These are phyloP conservation scores for Albula goreensis DNA, from an alignment of 2,113 vertebrate species.

Conservation along the genomic window DNA sequence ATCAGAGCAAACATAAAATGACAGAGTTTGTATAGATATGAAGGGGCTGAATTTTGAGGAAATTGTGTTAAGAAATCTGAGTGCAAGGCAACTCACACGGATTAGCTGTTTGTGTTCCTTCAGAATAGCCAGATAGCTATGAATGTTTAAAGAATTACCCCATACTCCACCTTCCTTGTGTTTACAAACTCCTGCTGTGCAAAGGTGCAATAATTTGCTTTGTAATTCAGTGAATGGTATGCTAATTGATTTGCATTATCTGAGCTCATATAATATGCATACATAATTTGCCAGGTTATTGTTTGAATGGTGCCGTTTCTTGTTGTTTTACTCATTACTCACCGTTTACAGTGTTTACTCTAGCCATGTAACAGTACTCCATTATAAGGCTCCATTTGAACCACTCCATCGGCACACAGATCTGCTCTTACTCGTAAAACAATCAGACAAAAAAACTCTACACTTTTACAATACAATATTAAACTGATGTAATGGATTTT, in stretches of 20 bases:
- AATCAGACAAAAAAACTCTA: neutral
- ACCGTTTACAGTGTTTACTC: neutral
- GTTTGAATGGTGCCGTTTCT: no score
- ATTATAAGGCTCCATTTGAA: neutral
- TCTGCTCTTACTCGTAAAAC: neutral
- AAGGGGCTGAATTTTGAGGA: no score
- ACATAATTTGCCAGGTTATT: neutral
- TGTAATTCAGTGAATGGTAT: neutral
- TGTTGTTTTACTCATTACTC: neutral
- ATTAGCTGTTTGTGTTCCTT: no score
- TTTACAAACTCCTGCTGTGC: neutral
- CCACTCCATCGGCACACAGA: neutral
- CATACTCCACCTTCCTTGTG: no score
- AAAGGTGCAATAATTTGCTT: neutral
- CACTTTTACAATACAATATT: neutral
- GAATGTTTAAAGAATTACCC: neutral
- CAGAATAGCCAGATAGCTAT: neutral
- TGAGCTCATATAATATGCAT: neutral
- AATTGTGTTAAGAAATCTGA: no score
- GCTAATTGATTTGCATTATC: neutral
- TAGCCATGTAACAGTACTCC: neutral
- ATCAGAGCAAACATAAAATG: neutral
- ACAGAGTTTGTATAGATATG: neutral
- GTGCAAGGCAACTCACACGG: no score
- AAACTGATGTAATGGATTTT: neutral